A percentile compares a stretch with the other conserved stretches of the same genome.
phyloP scores from a whole-genome alignment of 1,140 invertebrate genomes.

The Zaprionus africanus region DNA sequence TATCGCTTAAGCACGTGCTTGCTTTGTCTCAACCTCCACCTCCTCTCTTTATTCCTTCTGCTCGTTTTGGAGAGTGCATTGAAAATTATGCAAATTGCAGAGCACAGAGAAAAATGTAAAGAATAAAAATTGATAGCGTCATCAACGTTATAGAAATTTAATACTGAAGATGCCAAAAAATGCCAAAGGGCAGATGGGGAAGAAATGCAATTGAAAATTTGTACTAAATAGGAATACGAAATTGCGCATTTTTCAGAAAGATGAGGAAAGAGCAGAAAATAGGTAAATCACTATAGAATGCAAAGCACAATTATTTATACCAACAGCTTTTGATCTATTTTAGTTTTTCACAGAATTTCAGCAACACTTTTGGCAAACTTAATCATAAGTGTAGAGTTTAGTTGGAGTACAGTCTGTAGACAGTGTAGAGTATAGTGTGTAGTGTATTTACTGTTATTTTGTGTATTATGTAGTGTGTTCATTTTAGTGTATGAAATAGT shows the following conservation, averaged over 20 bases:
- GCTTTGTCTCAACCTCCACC: not conserved
- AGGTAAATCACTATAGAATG: constrained; percentile 54
- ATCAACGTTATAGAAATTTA: constrained; percentile 67
- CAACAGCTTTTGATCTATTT: constrained; percentile 61
- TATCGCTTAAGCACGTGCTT: constrained; percentile 32
- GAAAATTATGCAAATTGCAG: constrained; percentile 76
- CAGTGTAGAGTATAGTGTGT: constrained; percentile 12
- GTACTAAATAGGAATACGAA: constrained; percentile 59
- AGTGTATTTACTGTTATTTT: constrained; percentile 4
- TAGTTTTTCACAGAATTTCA: constrained; percentile 15
- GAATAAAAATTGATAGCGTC: constrained; percentile 39
- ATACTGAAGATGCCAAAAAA: constrained; percentile 45
- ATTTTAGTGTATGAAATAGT: constrained; percentile 41
- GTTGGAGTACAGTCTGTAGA: not conserved
- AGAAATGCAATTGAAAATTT: constrained; percentile 70
- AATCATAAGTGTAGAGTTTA: not conserved
- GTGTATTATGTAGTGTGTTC: constrained; percentile 3
- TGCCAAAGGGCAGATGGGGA: not conserved
- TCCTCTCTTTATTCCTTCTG: not conserved
- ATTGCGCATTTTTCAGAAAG: constrained; percentile 50
- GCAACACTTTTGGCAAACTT: constrained; percentile 36
- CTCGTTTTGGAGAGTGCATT: constrained; percentile 43
- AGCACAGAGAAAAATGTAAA: constrained; percentile 15
- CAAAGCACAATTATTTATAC: constrained; percentile 57
- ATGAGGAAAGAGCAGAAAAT: constrained; percentile 32